A percentile compares a stretch with the other conserved stretches of the same genome.
These are phyloP conservation scores for Paraplagusia blochii DNA, from an alignment of 2,113 vertebrate genomes.

Conservation along the genomic window DNA sequence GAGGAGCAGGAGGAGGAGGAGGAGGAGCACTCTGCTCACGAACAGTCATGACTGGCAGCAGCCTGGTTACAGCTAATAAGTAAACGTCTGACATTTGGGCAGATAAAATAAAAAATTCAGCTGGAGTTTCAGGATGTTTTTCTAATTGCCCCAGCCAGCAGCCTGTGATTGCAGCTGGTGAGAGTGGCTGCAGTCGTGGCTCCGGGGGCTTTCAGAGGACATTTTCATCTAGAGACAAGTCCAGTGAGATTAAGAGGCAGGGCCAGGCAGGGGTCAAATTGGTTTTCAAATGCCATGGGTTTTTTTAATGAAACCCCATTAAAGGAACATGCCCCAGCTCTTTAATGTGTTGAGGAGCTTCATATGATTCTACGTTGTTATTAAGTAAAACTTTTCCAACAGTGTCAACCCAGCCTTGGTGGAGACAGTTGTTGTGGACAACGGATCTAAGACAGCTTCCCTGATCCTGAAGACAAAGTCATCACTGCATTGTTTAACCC, in stretches of 20 bases:
- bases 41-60: conserved; percentile 66
- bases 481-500: too few species aligned
- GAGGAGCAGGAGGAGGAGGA: conserved; percentile 31
- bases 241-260: conserved; percentile 67
- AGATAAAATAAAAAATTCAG: conserved; percentile 72
- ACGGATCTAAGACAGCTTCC: too few species aligned
- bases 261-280: conserved; percentile 63
- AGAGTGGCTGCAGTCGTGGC: conserved; percentile 45
- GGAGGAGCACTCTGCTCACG: conserved; percentile 48
- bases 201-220: conserved; percentile 59
- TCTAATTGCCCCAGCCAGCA: conserved; percentile 67
- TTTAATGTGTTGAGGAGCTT: conserved; percentile 42
- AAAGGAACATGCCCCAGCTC: conserved; percentile 49
- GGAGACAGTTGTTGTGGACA: too few species aligned
- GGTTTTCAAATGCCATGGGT: conserved; percentile 75
- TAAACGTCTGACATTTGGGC: conserved; percentile 75
- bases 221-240: conserved; percentile 63
- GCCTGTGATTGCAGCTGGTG: conserved; percentile 59
- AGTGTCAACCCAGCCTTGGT: too few species aligned
- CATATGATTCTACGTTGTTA: conserved; percentile 29
- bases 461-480: too few species aligned
- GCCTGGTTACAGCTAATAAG: conserved; percentile 69
- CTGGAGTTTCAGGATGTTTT: conserved; percentile 63
- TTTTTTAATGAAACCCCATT: conserved; percentile 63
- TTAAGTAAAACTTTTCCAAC: too few species aligned